phyloP scores from a whole-genome alignment of 2,797 vertebrate species.

The Sphenodon punctatus region DNA sequence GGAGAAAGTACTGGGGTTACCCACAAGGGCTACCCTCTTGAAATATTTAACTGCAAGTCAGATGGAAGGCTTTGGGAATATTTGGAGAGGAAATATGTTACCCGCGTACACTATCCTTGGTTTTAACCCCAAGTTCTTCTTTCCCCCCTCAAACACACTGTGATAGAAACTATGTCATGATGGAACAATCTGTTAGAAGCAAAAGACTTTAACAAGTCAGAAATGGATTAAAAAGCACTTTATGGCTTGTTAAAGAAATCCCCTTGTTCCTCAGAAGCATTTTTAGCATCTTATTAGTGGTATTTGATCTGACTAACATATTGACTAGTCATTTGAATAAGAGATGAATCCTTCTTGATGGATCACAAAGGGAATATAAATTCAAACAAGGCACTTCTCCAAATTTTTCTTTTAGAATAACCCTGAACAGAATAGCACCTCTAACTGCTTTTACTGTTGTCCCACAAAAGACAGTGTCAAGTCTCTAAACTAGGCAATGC shows the following conservation, averaged over 20 bases:
- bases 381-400: slow-evolving; percentile 65
- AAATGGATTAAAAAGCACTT: slow-evolving; percentile 79
- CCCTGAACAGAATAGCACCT: slow-evolving; percentile 44
- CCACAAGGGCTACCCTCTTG: neutral
- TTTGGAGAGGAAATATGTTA: neutral
- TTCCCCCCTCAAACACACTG: slow-evolving; percentile 47
- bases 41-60: neutral
- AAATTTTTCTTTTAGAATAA: slow-evolving; percentile 63
- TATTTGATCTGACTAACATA: slow-evolving; percentile 77
- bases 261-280: slow-evolving; percentile 68
- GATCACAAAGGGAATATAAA: slow-evolving; percentile 76
- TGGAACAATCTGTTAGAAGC: slow-evolving; percentile 66
- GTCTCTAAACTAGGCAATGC: neutral
- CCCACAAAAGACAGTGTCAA: slow-evolving; percentile 33
- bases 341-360: slow-evolving; percentile 69
- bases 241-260: slow-evolving; percentile 77
- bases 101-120: slow-evolving; percentile 33
- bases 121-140: slow-evolving; percentile 61
- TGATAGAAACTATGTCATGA: slow-evolving; percentile 58
- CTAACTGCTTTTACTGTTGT: slow-evolving; percentile 51
- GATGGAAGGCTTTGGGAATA: slow-evolving; percentile 18
- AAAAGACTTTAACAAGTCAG: slow-evolving; percentile 72
- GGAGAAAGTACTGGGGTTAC: neutral
- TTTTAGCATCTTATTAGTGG: slow-evolving; percentile 76
- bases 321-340: slow-evolving; percentile 74